Percentiles rank a stretch among this genome's conserved stretches.
These are phyloP conservation scores for Notoglanidium macrostoma DNA, from an alignment of 2,797 vertebrate species.

Conservation along the genomic window DNA sequence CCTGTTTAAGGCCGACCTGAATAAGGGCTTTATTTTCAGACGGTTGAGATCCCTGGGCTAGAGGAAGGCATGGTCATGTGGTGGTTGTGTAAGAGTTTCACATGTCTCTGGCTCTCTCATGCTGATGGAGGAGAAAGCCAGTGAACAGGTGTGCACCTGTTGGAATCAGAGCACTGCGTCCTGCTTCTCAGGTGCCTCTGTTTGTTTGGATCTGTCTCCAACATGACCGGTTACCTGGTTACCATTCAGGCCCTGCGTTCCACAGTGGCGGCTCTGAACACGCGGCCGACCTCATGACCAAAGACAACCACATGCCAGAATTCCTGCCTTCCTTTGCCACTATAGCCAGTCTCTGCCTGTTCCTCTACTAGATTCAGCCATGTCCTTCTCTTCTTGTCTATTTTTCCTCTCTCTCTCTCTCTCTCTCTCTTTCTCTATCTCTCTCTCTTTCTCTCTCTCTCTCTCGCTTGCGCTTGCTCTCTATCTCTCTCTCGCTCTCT, in stretches of 20 bases:
- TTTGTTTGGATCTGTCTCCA: neutral
- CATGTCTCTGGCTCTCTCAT: neutral
- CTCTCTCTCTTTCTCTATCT: neutral
- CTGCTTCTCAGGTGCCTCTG: slow-evolving; percentile 29
- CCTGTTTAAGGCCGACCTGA: no score
- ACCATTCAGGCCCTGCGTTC: slow-evolving; percentile 30
- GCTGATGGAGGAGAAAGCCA: neutral
- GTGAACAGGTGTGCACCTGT: neutral
- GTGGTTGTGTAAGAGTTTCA: neutral
- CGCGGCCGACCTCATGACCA: slow-evolving; percentile 13
- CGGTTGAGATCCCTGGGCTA: neutral
- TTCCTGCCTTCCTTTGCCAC: neutral
- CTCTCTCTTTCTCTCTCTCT: neutral
- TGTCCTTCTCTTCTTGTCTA: neutral
- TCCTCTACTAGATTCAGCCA: neutral
- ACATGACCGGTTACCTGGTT: slow-evolving; percentile 25
- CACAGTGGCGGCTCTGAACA: slow-evolving; percentile 1
- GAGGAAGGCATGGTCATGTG: neutral
- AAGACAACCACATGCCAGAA: neutral
- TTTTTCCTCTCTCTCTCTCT: neutral
- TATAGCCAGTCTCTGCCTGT: neutral
- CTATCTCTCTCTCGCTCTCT: neutral
- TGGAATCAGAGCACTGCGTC: neutral
- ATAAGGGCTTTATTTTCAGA: neutral
- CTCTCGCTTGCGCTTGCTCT: neutral